phyloP scores from a whole-genome alignment of 2,888 invertebrate genomes.

The Acanthoscelides obtectus region DNA sequence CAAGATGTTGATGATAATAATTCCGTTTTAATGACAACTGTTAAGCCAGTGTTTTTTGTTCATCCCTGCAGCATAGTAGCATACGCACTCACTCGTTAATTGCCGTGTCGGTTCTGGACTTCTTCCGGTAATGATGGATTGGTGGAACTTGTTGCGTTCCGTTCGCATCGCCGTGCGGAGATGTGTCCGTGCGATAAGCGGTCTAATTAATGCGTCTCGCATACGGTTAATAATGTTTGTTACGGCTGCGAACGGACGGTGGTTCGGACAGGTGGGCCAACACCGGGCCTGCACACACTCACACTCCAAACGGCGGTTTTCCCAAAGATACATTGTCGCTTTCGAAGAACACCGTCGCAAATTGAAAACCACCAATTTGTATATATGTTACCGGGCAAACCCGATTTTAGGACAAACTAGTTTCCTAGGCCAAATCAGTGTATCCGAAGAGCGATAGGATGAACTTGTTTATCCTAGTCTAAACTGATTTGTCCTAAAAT shows the following conservation, averaged over 20 bases:
- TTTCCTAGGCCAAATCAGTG: too few species aligned
- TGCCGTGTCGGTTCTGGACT: conserved; percentile 26
- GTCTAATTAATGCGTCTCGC: conserved; percentile 33
- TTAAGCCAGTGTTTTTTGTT: not conserved
- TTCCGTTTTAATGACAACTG: not conserved
- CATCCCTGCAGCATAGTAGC: conserved; percentile 3
- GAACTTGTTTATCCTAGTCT: too few species aligned
- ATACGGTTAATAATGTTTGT: conserved; percentile 29
- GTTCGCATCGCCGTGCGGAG: conserved; percentile 30
- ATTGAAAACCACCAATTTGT: too few species aligned
- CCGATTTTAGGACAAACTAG: too few species aligned
- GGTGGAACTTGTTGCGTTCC: conserved; percentile 14
- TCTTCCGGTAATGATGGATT: conserved; percentile 37
- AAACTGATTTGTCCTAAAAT: too few species aligned
- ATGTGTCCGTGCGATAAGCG: conserved; percentile 28
- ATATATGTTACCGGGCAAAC: too few species aligned
- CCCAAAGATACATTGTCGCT: too few species aligned
- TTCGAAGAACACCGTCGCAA: too few species aligned
- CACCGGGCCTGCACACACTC: conserved; percentile 23
- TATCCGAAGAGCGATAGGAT: too few species aligned
- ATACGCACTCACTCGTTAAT: conserved; percentile 1
- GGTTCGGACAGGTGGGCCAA: conserved; percentile 30
- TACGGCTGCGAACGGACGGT: conserved; percentile 18
- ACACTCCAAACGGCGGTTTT: not conserved
- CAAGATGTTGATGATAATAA: not conserved